Conservation (phyloP, 2,888 invertebrate genomes). For the Ormia ochracea region DNA sequence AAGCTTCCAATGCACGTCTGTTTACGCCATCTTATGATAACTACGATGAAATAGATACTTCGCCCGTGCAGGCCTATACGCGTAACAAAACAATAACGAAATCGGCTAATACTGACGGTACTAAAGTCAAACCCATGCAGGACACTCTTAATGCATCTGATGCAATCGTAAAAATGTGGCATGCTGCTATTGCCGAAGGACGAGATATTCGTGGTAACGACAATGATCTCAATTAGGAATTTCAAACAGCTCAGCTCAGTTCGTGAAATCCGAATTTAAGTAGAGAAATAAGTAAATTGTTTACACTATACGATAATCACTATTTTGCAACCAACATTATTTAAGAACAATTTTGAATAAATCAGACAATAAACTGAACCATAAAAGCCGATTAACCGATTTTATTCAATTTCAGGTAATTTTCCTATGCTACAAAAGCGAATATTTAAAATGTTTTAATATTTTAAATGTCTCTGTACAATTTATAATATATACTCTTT, state of each 20-base stretch:
- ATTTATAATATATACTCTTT: too few species aligned
- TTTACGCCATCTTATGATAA: constrained; percentile 63
- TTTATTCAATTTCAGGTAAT: background rate
- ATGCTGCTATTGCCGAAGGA: constrained; percentile 70
- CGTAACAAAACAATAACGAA: constrained; percentile 57
- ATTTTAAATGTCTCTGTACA: too few species aligned
- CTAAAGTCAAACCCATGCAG: constrained; percentile 47
- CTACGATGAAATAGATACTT: constrained; percentile 65
- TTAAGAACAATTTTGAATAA: background rate
- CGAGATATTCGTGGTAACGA: constrained; percentile 63
- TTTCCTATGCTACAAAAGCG: background rate
- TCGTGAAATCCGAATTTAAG: constrained; percentile 6
- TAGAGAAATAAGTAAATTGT: constrained; percentile 47
- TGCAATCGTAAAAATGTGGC: constrained; percentile 69
- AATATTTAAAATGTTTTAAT: too few species aligned
- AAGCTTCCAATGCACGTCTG: constrained; percentile 62
- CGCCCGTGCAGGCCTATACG: constrained; percentile 59
- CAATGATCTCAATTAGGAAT: constrained; percentile 44
- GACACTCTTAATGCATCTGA: constrained; percentile 51
- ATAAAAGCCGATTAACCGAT: background rate
- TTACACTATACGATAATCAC: constrained; percentile 31
- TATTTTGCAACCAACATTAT: background rate
- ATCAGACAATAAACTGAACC: background rate
- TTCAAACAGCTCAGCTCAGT: constrained; percentile 36
- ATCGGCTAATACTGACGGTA: constrained; percentile 32